Base-by-base conservation (phyloP, 1,140 invertebrate genomes). In the Zophobas atratus region DNA sequence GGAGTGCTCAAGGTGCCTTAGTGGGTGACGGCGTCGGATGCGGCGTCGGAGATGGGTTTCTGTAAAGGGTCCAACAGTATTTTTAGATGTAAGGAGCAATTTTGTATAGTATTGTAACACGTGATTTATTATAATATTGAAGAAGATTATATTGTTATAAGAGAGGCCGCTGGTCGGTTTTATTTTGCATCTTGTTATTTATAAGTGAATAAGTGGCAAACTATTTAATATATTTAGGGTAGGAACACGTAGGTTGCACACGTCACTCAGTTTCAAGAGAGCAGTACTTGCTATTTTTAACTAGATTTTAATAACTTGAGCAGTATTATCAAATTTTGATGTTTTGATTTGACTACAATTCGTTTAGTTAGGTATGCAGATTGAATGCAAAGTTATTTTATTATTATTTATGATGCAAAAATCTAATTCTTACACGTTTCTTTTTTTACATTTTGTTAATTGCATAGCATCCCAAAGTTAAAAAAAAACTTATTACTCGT, bases 191-290 rank as follows among this genome's bases (percentile, higher is more conserved):
- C 8, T 43, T 75, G 48, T 56, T 75, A 36, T 71, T 71, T 36
- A 73, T 46, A 56, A 63, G 78, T 79, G 75, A 77, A 79, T 74
- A 79, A 77, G 78, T 79, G 70, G 70, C 78, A 79, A 79, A 79
- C 20, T 51, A 51, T 51, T 51, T 20, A 51, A 51, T 51, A 6
- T n/a, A 20, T 46, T 20, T 20, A 20, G 49, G 20, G 2, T 51
- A 51, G 4, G n/a, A 51, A 2, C 4, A 51, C 6, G 20, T 20
- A 51, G 2, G 20, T 20, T 51, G n/a, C 49, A 51, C 49, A 4
- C 2, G n/a, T 51, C 49, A 51, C 49, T 20, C 20, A 20, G 20
- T 20, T 20, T 20, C 20, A 20, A 20, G 20, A 20, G 20, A 20
- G 20, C 20, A 51, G 20, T 51, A 2, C 6, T 51, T 51, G 2